Percentiles rank a stretch among this genome's conserved stretches.
Conservation (phyloP, 30 jellyfish, hydroid and myxozoan genomes). For the Pelagia noctiluca region DNA sequence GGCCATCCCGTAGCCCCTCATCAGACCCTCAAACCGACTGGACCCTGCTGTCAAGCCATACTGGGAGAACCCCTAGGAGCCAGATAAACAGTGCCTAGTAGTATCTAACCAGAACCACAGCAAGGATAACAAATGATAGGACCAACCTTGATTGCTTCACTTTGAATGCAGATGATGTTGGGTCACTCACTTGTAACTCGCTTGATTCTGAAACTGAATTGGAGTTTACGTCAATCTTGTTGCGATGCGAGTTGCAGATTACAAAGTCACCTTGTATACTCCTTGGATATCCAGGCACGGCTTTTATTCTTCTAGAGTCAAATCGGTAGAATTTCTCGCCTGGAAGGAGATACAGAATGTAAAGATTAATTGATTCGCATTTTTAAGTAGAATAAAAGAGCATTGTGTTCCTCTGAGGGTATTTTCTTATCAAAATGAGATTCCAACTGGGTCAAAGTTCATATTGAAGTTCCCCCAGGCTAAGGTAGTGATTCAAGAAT, state of each 20-base stretch:
- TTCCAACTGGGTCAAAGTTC: not conserved
- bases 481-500: not conserved
- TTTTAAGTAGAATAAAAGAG: not conserved
- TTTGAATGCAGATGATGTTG: too few relatives aligned
- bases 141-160: too few relatives aligned
- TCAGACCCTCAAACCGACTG: too few relatives aligned
- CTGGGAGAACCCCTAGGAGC: too few relatives aligned
- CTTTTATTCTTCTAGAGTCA: slow-evolving; percentile 57
- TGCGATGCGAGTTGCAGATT: slow-evolving; percentile 42
- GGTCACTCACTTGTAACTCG: too few relatives aligned
- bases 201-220: too few relatives aligned
- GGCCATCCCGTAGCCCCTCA: too few relatives aligned
- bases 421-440: not conserved
- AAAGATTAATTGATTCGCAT: not conserved
- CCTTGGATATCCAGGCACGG: slow-evolving; percentile 77
- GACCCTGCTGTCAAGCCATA: too few relatives aligned
- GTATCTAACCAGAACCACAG: too few relatives aligned
- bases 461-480: not conserved
- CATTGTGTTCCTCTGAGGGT: not conserved
- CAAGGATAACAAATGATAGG: too few relatives aligned
- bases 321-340: slow-evolving; percentile 86
- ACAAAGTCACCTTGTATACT: slow-evolving; percentile 55
- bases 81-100: too few relatives aligned
- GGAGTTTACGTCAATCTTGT: too few relatives aligned
- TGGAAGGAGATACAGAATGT: slow-evolving; percentile 7